Percentiles rank a stretch among this genome's conserved stretches.
Evolutionary conservation across 1,140 invertebrate species (phyloP).

Genomic region (Andrena cerasifolii): DNA sequence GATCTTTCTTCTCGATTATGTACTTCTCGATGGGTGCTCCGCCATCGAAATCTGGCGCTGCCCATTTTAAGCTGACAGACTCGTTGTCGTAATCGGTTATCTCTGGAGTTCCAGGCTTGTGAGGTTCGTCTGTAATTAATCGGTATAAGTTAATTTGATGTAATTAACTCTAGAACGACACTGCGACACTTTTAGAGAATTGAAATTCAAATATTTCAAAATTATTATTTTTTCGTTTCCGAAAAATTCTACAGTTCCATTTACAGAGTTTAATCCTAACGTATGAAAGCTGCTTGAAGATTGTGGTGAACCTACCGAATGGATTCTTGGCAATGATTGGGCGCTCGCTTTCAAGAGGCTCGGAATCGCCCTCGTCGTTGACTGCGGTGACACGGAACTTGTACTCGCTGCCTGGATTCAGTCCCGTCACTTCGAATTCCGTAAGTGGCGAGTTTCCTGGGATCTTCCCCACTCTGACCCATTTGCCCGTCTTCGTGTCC

Average conservation of each 20-base stretch:
- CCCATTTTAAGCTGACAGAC: conserved; percentile 97
- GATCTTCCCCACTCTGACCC: conserved; percentile 92
- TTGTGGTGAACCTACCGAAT: conserved; percentile 95
- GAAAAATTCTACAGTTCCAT: too few species aligned
- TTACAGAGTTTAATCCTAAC: too few species aligned
- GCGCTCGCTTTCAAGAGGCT: conserved; percentile 93
- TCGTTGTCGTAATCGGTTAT: conserved; percentile 96
- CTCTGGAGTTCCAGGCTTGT: conserved; percentile 94
- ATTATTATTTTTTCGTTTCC: too few species aligned
- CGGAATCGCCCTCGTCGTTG: conserved; percentile 98
- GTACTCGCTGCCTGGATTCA: conserved; percentile 96
- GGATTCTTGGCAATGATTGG: conserved; percentile 97
- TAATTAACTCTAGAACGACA: too few species aligned
- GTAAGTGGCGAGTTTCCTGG: conserved; percentile 89
- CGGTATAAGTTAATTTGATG: neutral
- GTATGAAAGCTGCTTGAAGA: too few species aligned
- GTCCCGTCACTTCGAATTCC: conserved; percentile 93
- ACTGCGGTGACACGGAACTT: conserved; percentile 98
- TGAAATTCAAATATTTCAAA: too few species aligned
- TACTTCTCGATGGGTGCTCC: conserved; percentile 98
- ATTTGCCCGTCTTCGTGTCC: conserved; percentile 94
- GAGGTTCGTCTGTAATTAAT: conserved; percentile 86
- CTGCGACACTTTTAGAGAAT: too few species aligned
- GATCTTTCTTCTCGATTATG: conserved; percentile 98
- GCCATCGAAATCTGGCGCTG: conserved; percentile 94